These are phyloP conservation scores for Saccostrea glomerata DNA, from an alignment of 1,140 invertebrate species.

Conservation along the genomic window DNA sequence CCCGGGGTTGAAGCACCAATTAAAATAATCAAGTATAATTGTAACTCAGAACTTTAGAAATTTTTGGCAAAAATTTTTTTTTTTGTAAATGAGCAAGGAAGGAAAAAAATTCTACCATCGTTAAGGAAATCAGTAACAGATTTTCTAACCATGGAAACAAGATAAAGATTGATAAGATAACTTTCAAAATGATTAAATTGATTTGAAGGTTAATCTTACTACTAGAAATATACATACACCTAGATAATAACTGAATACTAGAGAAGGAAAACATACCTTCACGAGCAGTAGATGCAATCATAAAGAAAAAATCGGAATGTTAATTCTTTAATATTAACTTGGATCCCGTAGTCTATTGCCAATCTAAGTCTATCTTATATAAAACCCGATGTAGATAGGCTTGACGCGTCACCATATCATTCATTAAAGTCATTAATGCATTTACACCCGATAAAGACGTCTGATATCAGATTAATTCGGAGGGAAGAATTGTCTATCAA, in stretches of 20 bases:
- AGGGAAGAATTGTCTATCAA: conserved; percentile 20
- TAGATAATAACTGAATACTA: background rate
- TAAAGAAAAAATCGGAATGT: background rate
- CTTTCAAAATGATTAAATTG: no score
- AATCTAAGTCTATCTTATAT: conserved; percentile 35
- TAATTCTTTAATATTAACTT: conserved; percentile 24
- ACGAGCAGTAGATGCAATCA: background rate
- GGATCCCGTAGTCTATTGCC: background rate
- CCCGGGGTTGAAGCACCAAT: conserved; percentile 20
- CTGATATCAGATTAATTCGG: conserved; percentile 23
- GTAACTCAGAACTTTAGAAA: no score
- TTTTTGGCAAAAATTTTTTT: no score
- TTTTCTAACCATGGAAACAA: no score
- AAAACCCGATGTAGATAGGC: conserved; percentile 14
- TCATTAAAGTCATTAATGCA: conserved; percentile 36
- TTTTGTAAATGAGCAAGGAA: no score
- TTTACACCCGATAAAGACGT: conserved; percentile 4
- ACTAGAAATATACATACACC: no score
- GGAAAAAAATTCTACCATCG: no score
- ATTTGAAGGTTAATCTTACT: no score
- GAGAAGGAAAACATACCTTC: background rate
- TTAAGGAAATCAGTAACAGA: no score
- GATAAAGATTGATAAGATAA: no score
- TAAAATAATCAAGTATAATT: background rate
- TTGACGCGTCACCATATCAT: conserved; percentile 15